Evolutionary conservation across 2,888 invertebrate genomes (phyloP), one percentile per base, ranked within the genome.

Genomic region (Dilophus febrilis): DNA sequence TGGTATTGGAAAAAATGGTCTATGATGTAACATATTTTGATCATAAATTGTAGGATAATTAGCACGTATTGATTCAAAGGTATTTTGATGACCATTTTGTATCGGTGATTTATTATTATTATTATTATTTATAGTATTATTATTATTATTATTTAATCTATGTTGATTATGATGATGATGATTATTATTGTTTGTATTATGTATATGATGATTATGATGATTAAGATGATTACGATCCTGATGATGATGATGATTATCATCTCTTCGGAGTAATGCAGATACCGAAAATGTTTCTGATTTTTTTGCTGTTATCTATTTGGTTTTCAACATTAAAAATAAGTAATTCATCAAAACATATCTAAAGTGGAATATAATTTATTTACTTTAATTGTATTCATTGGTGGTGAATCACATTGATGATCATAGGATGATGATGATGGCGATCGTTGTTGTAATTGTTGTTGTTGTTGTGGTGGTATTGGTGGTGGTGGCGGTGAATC

Each of bases 271-370:
- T 28, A 87, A 64, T 1, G 86, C 86, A 46, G 80, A 83, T 31
- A 87, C 85, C 40, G 84, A 84, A 60, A 86, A 87, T 18, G 80
- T 71, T 62, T 85, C 85, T 12, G 83, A 84, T 65, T 79, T 74
- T 58, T 80, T 80, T 10, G 68, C 62, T 16, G 28, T 19, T 29
- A 30, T 41, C 41, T 41, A 33, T 35, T n/a, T n/a, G n/a, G n/a
- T n/a, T n/a, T n/a, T n/a, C n/a, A n/a, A n/a, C n/a, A n/a, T n/a
- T n/a, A n/a, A 17, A 43, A 34, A 28, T 33, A 22, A 34, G 4
- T 11, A 18, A 38, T n/a, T 14, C 3, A 26, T 17, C 14, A 7
- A 7, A 35, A 35, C 12, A 35, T 22, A 27, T 26, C 7, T 35
- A 35, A 35, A 26, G 4, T 35, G 19, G 10, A 3, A 11, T 13